phyloP scores from a whole-genome alignment of 1,140 invertebrate species.

The Periplaneta americana region DNA sequence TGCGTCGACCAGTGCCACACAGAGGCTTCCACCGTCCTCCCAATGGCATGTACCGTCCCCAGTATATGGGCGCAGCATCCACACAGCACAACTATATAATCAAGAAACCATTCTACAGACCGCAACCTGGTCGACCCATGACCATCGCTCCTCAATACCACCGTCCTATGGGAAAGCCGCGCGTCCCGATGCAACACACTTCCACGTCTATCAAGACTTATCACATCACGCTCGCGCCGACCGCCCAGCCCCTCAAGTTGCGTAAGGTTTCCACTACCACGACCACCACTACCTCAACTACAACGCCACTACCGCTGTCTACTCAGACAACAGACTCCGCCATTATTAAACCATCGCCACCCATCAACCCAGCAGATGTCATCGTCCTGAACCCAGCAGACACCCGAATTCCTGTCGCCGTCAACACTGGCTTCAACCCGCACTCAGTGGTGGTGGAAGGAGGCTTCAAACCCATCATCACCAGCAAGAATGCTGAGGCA shows the following conservation, averaged over 20 bases:
- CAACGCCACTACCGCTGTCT: background rate
- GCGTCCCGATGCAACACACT: background rate
- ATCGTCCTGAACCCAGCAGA: background rate
- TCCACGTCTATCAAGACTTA: background rate
- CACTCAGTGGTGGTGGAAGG: slow-evolving; percentile 73
- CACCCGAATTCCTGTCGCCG: background rate
- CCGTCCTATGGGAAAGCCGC: background rate
- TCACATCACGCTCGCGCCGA: background rate
- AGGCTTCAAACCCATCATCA: slow-evolving; percentile 76
- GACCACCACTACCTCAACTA: background rate
- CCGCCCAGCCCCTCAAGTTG: background rate
- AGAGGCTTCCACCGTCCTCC: background rate
- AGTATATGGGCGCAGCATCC: background rate
- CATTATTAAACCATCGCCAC: background rate
- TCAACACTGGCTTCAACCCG: slow-evolving; percentile 62
- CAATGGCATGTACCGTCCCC: background rate
- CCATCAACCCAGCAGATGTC: background rate
- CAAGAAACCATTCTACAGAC: slow-evolving; percentile 15
- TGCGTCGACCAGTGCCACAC: background rate
- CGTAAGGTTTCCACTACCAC: background rate
- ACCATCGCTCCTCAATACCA: background rate
- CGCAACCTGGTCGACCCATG: background rate
- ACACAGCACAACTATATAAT: slow-evolving; percentile 3
- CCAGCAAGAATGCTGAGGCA: slow-evolving; percentile 37
- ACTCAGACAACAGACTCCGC: background rate